These are phyloP conservation scores for Phengaris alcon DNA, from an alignment of 2,888 invertebrate genomes.

Conservation along the genomic window DNA sequence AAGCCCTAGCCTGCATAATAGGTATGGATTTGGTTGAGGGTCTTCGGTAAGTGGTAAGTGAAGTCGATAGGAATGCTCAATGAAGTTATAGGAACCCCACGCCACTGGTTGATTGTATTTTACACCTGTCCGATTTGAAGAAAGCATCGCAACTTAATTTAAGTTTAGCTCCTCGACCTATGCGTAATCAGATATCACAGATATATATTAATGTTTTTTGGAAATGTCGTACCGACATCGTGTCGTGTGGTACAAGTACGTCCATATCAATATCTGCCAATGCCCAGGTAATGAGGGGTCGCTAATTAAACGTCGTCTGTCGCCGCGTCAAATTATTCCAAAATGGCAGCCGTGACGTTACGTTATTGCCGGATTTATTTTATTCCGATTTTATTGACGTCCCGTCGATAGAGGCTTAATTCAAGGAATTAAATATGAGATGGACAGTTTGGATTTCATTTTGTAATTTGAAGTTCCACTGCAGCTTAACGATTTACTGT, in stretches of 20 bases:
- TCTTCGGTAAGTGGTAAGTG: too few relatives aligned
- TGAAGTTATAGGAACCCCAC: too few relatives aligned
- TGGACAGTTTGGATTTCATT: constrained; percentile 25
- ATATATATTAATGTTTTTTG: too few relatives aligned
- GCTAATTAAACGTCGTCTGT: constrained; percentile 77
- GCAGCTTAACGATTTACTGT: neutral
- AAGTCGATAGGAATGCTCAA: too few relatives aligned
- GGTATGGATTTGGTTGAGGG: too few relatives aligned
- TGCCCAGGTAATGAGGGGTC: constrained; percentile 75
- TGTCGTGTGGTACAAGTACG: constrained; percentile 40
- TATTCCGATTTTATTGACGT: constrained; percentile 40
- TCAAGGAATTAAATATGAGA: constrained; percentile 29
- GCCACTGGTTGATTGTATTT: too few relatives aligned
- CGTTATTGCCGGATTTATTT: constrained; percentile 52
- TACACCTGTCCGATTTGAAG: too few relatives aligned
- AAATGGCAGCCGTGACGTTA: constrained; percentile 61
- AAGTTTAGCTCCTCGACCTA: too few relatives aligned
- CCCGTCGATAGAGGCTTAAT: constrained; percentile 31
- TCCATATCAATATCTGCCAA: constrained; percentile 66
- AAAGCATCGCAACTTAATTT: too few relatives aligned
- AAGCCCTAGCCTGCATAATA: too few relatives aligned
- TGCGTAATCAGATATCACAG: too few relatives aligned
- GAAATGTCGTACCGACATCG: constrained; percentile 43
- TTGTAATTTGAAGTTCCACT: constrained; percentile 24
- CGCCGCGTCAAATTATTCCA: constrained; percentile 71